These are phyloP conservation scores for Drosophila santomea DNA, from an alignment of 1,140 invertebrate genomes.

Conservation along the genomic window DNA sequence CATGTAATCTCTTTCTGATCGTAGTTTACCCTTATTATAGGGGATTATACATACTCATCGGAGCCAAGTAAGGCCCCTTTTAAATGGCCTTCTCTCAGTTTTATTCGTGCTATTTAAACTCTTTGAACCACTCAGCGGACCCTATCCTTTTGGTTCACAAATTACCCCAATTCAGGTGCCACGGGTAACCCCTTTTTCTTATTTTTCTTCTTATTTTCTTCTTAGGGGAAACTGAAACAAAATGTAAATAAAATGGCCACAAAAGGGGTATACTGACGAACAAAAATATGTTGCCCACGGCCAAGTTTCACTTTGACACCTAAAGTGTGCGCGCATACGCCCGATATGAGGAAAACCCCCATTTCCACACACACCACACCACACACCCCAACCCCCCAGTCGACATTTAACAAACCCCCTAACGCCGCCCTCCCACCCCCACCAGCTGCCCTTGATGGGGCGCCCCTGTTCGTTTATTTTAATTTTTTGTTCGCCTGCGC, in stretches of 20 bases:
- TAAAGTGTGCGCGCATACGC: constrained; percentile 79
- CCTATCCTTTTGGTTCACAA: constrained; percentile 33
- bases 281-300: constrained; percentile 29
- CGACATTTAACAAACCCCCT: not conserved
- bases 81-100: constrained; percentile 9
- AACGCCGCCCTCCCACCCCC: not conserved
- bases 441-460: constrained; percentile 46
- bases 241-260: constrained; percentile 81
- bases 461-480: constrained; percentile 76
- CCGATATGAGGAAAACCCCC: constrained; percentile 24
- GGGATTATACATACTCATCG: constrained; percentile 29
- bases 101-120: constrained; percentile 31
- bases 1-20: constrained; percentile 4
- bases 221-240: constrained; percentile 44
- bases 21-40: constrained; percentile 30
- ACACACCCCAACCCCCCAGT: no score
- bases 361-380: not conserved
- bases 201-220: not conserved
- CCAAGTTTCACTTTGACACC: constrained; percentile 74
- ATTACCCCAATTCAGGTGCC: constrained; percentile 69
- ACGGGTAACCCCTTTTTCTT: constrained; percentile 21
- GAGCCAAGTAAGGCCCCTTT: constrained; percentile 7
- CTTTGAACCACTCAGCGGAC: constrained; percentile 33
- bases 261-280: constrained; percentile 19
- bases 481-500: constrained; percentile 77